Conservation (phyloP, 2,797 vertebrate genomes). For the Notamacropus eugenii region DNA sequence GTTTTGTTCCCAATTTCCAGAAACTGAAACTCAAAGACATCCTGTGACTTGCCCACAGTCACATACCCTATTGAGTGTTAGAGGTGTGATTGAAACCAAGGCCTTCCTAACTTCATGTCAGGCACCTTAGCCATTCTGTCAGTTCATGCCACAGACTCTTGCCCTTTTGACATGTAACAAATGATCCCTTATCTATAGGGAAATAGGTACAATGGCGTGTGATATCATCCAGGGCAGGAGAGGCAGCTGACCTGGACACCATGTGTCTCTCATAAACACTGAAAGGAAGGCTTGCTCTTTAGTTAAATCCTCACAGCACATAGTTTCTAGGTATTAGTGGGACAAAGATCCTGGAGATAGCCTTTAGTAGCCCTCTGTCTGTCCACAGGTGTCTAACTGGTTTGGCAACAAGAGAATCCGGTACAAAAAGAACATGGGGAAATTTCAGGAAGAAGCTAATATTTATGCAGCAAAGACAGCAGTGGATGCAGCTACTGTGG, state of each 20-base stretch:
- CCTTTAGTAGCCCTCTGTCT: neutral
- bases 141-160: neutral
- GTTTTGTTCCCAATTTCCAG: neutral
- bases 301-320: neutral
- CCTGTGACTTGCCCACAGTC: neutral
- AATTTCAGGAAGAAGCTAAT: conserved; percentile 92
- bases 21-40: neutral
- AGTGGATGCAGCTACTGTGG: conserved; percentile 88
- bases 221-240: neutral
- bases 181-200: neutral
- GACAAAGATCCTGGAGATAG: neutral
- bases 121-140: neutral
- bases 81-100: neutral
- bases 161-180: neutral
- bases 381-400: conserved; percentile 91
- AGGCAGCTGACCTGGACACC: neutral
- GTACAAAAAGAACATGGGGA: conserved; percentile 93
- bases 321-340: neutral
- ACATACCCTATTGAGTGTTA: neutral
- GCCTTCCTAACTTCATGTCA: neutral
- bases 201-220: neutral
- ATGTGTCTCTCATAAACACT: neutral
- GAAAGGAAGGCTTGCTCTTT: neutral
- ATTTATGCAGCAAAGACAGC: conserved; percentile 89
- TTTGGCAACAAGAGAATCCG: conserved; percentile 93